Base-by-base conservation (phyloP, 30 jellyfish, hydroid and myxozoan genomes). In the Turritopsis rubra region DNA sequence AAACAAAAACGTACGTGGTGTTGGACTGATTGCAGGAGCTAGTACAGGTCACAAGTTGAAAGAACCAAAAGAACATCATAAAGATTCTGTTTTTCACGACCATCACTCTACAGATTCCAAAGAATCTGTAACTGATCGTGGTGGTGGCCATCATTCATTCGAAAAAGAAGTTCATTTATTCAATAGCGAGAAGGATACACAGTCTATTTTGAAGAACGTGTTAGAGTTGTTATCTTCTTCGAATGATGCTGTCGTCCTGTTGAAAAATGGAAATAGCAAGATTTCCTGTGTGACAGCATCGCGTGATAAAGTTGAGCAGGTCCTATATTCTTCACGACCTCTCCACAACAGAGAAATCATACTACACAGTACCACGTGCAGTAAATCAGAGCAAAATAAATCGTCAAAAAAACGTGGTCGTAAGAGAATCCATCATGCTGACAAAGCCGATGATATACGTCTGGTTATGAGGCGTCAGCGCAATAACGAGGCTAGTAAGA, bases 401-500 rank as follows among this genome's bases (percentile, higher is more conserved):
- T 22, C 21, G 16, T 23, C 31, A 16, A 53, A 65, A 53, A 53
- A 26, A 70, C 29, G 87, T 1, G 87, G 87, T 21, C 54, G 87
- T 31, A 80, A 80, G 52, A 80, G 87, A 19, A 53, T 80, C 23
- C 52, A 80, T 65, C 82, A 53, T 23, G 26, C 82, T 23, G 66
- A 53, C 71, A 53, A 25, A 1, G 27, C 31, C 16, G 87, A 80
- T 24, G 52, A 23, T 22, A 53, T 24, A 25, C 78, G 87, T 22
- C 54, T 31, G 24, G 87, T 31, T 16, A 53, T 65, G 87, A 80
- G 65, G 27, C 87, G 87, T 16, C 82, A 53, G 27, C 31, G 87
- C 26, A 80, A 80, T 26, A 80, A 80, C 53, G 79, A 80, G 28
- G 87, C 87, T 0, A 31, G 87, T 80, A 7, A 52, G 21, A 80